These are phyloP conservation scores for Eutolmus rufibarbis DNA, from an alignment of 2,888 invertebrate genomes.

Conservation along the genomic window DNA sequence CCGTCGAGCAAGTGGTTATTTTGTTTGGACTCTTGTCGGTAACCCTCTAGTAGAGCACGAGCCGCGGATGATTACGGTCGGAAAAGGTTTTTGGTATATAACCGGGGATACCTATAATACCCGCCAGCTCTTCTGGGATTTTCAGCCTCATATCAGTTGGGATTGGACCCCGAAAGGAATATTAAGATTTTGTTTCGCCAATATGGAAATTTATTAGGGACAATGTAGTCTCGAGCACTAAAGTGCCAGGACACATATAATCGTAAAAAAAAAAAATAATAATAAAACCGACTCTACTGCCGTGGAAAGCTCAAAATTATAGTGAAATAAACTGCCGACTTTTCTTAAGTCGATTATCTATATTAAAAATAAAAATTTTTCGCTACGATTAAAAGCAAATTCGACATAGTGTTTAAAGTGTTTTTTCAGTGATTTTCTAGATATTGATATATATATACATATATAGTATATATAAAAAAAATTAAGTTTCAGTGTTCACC, in stretches of 20 bases:
- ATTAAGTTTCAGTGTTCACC: not conserved
- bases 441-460: not conserved
- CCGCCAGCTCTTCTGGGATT: not conserved
- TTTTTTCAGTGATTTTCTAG: not conserved
- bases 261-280: too few relatives aligned
- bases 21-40: slow-evolving; percentile 15
- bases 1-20: slow-evolving; percentile 34
- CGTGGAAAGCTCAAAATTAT: slow-evolving; percentile 15
- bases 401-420: not conserved
- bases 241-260: not conserved
- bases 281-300: not conserved
- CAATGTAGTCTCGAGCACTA: not conserved
- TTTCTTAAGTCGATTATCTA: not conserved
- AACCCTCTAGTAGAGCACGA: slow-evolving; percentile 61
- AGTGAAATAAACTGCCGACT: slow-evolving; percentile 11
- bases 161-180: not conserved
- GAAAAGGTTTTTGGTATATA: not conserved
- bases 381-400: not conserved
- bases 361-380: not conserved
- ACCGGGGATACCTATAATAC: not conserved
- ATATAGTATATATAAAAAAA: not conserved
- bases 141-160: not conserved
- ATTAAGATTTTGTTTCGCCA: not conserved
- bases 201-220: slow-evolving; percentile 17
- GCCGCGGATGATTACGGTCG: slow-evolving; percentile 63